Percentiles rank a stretch among this genome's conserved stretches.
phyloP scores from a whole-genome alignment of 2,888 invertebrate genomes.

The Venusia cambrica region DNA sequence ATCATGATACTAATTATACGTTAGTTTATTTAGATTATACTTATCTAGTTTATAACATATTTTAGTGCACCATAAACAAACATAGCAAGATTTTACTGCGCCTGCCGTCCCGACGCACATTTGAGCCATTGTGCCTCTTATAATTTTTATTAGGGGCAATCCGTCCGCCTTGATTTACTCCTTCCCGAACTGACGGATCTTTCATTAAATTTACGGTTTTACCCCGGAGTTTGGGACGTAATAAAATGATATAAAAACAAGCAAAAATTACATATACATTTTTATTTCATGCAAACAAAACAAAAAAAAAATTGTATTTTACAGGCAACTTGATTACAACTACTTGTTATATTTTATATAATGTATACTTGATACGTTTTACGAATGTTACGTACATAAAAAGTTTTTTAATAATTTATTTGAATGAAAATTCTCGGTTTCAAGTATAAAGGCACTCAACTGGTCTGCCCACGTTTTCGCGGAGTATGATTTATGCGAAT shows the following conservation, averaged over 20 bases:
- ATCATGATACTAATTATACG: constrained; percentile 73
- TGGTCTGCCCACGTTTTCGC: constrained; percentile 17
- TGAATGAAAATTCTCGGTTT: too few relatives aligned
- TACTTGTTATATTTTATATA: too few relatives aligned
- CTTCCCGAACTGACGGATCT: constrained; percentile 80
- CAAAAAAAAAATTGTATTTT: too few relatives aligned
- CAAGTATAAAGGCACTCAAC: constrained; percentile 6
- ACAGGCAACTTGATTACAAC: too few relatives aligned
- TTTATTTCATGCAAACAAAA: too few relatives aligned
- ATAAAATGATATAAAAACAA: constrained; percentile 75
- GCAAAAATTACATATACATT: constrained; percentile 65
- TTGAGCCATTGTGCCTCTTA: constrained; percentile 78
- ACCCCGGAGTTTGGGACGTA: constrained; percentile 69
- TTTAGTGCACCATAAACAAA: constrained; percentile 80
- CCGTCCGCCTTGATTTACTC: constrained; percentile 79
- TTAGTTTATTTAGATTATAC: constrained; percentile 77
- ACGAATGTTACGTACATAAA: too few relatives aligned
- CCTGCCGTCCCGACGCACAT: constrained; percentile 74
- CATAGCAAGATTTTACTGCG: constrained; percentile 78
- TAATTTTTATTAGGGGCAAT: constrained; percentile 81
- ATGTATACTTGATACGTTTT: too few relatives aligned
- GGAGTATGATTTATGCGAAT: constrained; percentile 50
- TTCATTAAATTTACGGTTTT: constrained; percentile 77
- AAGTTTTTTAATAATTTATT: too few relatives aligned
- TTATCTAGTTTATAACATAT: constrained; percentile 81